Percentiles rank a stretch among this genome's conserved stretches.
phyloP scores from a whole-genome alignment of 2,797 vertebrate genomes.

The Apogon talboti region DNA sequence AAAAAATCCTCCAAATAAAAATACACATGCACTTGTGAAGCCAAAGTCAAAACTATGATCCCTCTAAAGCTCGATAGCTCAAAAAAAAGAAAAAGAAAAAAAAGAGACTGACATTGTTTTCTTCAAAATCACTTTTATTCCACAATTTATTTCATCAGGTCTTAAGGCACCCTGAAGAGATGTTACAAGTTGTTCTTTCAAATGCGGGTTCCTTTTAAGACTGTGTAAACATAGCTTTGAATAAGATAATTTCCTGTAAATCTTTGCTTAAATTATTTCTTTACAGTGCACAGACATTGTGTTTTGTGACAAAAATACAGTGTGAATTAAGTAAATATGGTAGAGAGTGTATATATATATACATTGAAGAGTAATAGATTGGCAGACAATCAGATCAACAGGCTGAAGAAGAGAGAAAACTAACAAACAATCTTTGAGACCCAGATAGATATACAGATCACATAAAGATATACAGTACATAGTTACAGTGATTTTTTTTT shows the following conservation, averaged over 20 bases:
- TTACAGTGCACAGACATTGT: slow-evolving; percentile 85
- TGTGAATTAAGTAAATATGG: slow-evolving; percentile 82
- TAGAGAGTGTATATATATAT: slow-evolving; percentile 81
- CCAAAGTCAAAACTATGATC: no score
- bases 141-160: slow-evolving; percentile 86
- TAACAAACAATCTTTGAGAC: slow-evolving; percentile 80
- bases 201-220: slow-evolving; percentile 78
- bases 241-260: slow-evolving; percentile 84
- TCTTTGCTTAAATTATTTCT: slow-evolving; percentile 85
- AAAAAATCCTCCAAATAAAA: no score
- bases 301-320: slow-evolving; percentile 84
- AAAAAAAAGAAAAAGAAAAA: no score
- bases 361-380: slow-evolving; percentile 83
- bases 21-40: no score
- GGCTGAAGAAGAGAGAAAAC: slow-evolving; percentile 80
- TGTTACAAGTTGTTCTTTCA: slow-evolving; percentile 81
- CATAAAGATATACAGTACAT: slow-evolving; percentile 80
- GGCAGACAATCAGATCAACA: slow-evolving; percentile 82
- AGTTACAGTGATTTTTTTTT: slow-evolving; percentile 70
- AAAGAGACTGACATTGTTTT: slow-evolving; percentile 53
- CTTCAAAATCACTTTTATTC: slow-evolving; percentile 92
- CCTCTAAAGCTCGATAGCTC: no score
- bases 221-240: slow-evolving; percentile 85
- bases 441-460: slow-evolving; percentile 81
- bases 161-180: slow-evolving; percentile 89